phyloP scores from a whole-genome alignment of 2,888 invertebrate species.

The Parthenolecanium corni region DNA sequence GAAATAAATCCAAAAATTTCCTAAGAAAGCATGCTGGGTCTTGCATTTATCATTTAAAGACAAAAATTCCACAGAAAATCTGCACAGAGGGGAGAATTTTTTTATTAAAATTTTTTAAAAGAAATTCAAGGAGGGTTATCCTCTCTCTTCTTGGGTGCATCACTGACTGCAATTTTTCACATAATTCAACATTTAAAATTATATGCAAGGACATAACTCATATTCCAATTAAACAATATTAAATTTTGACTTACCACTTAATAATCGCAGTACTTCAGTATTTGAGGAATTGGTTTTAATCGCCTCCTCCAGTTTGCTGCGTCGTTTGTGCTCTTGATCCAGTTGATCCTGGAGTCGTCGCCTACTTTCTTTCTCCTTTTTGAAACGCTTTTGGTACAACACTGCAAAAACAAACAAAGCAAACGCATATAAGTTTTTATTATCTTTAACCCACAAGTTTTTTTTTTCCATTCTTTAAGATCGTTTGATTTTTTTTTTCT shows the following conservation, averaged over 20 bases:
- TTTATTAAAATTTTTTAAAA: too few relatives aligned
- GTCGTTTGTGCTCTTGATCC: conserved; percentile 65
- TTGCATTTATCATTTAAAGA: too few relatives aligned
- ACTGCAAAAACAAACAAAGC: conserved; percentile 48
- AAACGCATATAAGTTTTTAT: conserved; percentile 1
- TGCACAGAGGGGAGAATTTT: too few relatives aligned
- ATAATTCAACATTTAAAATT: too few relatives aligned
- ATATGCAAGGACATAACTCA: too few relatives aligned
- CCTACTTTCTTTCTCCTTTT: conserved; percentile 72
- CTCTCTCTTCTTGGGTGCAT: too few relatives aligned
- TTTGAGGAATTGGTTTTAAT: conserved; percentile 63
- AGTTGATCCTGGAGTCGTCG: conserved; percentile 75
- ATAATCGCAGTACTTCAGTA: conserved; percentile 62
- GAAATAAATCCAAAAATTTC: too few relatives aligned
- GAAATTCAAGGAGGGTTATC: too few relatives aligned
- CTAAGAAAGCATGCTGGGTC: too few relatives aligned
- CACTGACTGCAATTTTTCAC: too few relatives aligned
- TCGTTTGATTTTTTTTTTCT: not conserved
- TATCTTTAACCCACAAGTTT: not conserved
- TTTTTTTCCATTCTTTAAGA: conserved; percentile 13
- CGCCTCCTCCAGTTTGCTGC: conserved; percentile 68
- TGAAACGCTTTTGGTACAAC: conserved; percentile 76
- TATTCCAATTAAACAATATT: too few relatives aligned
- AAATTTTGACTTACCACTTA: conserved; percentile 64
- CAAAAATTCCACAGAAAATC: too few relatives aligned